These are phyloP conservation scores for Drosophila paranaensis DNA, from an alignment of 2,888 invertebrate genomes.

Conservation along the genomic window DNA sequence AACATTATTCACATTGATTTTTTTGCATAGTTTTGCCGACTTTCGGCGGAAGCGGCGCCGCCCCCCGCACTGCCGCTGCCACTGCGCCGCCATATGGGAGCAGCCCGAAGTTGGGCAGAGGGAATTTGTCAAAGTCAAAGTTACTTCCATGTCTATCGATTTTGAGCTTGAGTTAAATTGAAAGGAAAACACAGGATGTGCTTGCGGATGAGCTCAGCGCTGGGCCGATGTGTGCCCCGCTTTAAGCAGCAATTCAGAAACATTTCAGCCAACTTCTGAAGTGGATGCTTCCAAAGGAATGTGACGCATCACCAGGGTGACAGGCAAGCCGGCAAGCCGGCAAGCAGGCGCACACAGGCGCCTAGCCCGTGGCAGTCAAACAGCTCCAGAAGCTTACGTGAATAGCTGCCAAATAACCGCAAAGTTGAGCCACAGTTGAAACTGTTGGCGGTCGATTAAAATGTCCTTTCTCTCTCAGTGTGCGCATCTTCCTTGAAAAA, in stretches of 20 bases:
- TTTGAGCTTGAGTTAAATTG: slow-evolving; percentile 57
- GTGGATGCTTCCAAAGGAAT: slow-evolving; percentile 40
- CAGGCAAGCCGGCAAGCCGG: neutral
- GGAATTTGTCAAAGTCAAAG: slow-evolving; percentile 71
- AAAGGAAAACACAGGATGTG: slow-evolving; percentile 53
- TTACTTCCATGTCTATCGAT: slow-evolving; percentile 63
- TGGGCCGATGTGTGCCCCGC: slow-evolving; percentile 42
- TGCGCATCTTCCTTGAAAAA: slow-evolving; percentile 6
- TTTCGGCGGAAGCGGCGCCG: slow-evolving; percentile 11
- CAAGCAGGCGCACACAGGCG: slow-evolving; percentile 1
- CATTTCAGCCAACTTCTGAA: slow-evolving; percentile 45
- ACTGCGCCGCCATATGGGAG: slow-evolving; percentile 20
- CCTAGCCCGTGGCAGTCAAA: neutral
- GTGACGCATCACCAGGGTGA: slow-evolving; percentile 52
- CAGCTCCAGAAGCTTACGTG: slow-evolving; percentile 15
- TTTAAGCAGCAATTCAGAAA: slow-evolving; percentile 63
- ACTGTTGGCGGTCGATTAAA: slow-evolving; percentile 55
- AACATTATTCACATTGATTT: slow-evolving; percentile 58
- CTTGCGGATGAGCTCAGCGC: neutral
- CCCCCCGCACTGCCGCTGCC: slow-evolving; percentile 7
- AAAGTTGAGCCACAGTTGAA: slow-evolving; percentile 46
- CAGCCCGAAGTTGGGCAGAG: slow-evolving; percentile 47
- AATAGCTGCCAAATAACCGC: slow-evolving; percentile 52
- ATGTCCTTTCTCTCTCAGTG: slow-evolving; percentile 22
- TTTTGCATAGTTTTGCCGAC: slow-evolving; percentile 48